Conservation (phyloP, 2,797 vertebrate genomes). For the Xenops minutus region DNA sequence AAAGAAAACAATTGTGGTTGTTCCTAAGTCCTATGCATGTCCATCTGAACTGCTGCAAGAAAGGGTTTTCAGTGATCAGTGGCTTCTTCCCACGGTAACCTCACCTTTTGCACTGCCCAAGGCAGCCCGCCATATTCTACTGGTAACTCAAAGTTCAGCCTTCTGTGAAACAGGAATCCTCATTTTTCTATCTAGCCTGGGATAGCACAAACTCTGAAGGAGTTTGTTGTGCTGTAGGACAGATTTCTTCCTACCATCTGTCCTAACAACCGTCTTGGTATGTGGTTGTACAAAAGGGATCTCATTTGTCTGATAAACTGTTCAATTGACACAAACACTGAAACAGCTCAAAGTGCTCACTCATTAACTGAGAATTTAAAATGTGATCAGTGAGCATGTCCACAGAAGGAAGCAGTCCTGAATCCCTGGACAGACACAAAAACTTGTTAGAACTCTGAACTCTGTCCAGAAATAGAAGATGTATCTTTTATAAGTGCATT, state of each 20-base stretch:
- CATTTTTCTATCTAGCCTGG: background rate
- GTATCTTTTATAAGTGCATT: background rate
- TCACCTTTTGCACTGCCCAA: background rate
- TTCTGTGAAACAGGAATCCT: background rate
- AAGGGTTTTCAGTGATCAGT: background rate
- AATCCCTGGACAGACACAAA: background rate
- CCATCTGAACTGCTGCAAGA: background rate
- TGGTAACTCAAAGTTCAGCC: background rate
- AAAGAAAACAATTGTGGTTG: background rate
- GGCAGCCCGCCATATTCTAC: background rate
- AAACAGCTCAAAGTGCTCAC: background rate
- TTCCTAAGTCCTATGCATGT: background rate
- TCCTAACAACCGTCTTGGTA: background rate
- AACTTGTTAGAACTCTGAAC: background rate
- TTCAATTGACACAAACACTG: background rate
- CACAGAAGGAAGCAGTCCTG: background rate
- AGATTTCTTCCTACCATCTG: background rate
- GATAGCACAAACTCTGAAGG: background rate
- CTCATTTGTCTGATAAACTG: background rate
- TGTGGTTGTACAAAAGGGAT: background rate
- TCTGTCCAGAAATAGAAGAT: conserved; percentile 1
- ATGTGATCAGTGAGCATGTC: background rate
- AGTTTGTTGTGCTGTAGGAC: background rate
- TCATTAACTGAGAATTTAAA: background rate
- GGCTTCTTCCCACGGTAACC: background rate